Evolutionary conservation across 2,797 vertebrate genomes (phyloP), one percentile per base, ranked within the genome.

Genomic region (Tinamus major): DNA sequence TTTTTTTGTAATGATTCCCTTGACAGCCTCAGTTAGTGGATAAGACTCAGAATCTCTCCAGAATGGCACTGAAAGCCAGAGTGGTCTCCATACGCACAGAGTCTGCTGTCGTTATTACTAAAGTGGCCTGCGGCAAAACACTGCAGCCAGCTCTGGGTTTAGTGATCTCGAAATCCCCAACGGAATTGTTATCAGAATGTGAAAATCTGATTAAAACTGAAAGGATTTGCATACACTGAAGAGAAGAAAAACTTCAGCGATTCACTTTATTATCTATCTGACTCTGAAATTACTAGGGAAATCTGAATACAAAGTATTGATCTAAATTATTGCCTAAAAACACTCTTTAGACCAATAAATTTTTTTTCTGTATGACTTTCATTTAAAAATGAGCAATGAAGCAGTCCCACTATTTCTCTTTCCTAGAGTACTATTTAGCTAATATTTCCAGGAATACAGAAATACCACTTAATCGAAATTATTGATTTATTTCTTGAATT

Each of bases 21-120:
- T 64, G 24, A 56, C 49, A 58, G 23, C 59, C 17, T 39, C 12
- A 42, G 24, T 81, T 55, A 51, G 17, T 24, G 29, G 24, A 33
- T 33, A 23, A n/a, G 10, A 35, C 44, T 68, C 39, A 64, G 23
- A 49, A 83, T 62, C 63, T 35, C 42, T 39, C 31, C 21, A 12
- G 16, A 56, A 56, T 4, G 1, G 42, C 80, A 86, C 16, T 59
- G 37, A 91, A 76, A 64, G 23, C n/a, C 51, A 71, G n/a, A 75
- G 33, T 42, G 20, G 78, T 72, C 72, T 80, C 37, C 62, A 29
- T 44, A 33, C 44, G 46, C 59, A 58, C 51, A 69, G 79, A 68
- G 42, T 64, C 83, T 90, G 48, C 72, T 78, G 53, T 64, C 48
- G 70, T 88, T 82, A 91, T 84, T 71, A 85, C 77, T 62, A 44